Percentiles rank a stretch among this genome's conserved stretches.
Evolutionary conservation across 2,797 vertebrate genomes (phyloP).

Genomic region (Thunnus albacares): DNA sequence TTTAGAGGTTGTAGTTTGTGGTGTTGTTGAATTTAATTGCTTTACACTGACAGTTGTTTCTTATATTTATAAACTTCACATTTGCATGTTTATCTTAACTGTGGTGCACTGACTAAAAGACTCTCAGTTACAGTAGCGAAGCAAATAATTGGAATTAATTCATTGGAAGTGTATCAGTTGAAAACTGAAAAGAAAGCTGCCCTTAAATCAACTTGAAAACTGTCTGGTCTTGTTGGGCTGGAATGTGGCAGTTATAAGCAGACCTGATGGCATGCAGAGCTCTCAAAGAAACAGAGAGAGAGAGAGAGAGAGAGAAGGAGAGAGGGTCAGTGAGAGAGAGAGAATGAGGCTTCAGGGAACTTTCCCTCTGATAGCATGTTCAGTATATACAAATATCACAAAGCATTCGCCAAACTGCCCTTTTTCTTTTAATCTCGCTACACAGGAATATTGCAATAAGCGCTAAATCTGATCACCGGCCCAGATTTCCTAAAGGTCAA

Average conservation of each 20-base stretch:
- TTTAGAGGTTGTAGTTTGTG: too few relatives aligned
- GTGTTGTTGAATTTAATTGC: not conserved
- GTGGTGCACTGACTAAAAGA: not conserved
- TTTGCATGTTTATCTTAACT: not conserved
- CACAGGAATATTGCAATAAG: constrained; percentile 89
- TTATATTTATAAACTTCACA: not conserved
- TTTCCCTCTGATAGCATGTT: constrained; percentile 69
- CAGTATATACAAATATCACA: constrained; percentile 77
- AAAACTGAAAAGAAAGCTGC: constrained; percentile 49
- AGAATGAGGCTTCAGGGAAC: constrained; percentile 33
- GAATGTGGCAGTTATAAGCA: constrained; percentile 72
- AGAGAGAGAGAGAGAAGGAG: not conserved
- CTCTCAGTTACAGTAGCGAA: not conserved
- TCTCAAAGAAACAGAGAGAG: not conserved
- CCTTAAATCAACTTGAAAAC: constrained; percentile 70
- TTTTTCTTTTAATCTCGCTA: constrained; percentile 86
- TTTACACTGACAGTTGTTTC: not conserved
- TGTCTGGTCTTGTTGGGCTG: constrained; percentile 80
- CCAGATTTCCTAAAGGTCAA: constrained; percentile 92
- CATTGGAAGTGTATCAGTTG: not conserved
- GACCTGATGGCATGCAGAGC: constrained; percentile 63
- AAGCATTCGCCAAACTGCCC: constrained; percentile 68
- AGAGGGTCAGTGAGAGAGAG: not conserved
- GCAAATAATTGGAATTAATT: not conserved
- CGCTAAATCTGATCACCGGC: constrained; percentile 88